A percentile compares a stretch with the other conserved stretches of the same genome.
phyloP scores from a whole-genome alignment of 2,113 vertebrate genomes.

The Eupsittula cactorum region DNA sequence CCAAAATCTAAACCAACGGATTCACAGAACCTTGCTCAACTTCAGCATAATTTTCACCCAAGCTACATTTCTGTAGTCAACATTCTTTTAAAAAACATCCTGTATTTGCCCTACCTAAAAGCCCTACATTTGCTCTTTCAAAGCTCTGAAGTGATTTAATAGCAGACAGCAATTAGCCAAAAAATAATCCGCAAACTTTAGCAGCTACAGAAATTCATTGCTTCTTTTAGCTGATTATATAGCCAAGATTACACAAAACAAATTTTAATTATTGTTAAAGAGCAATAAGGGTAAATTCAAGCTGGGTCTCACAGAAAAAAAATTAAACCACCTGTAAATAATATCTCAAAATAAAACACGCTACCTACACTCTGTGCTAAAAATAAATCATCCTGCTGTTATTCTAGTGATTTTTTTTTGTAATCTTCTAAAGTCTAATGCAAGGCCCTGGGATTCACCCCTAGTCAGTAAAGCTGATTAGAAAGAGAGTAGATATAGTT shows the following conservation, averaged over 20 bases:
- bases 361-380: neutral
- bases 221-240: slow-evolving; percentile 3
- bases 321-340: neutral
- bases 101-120: neutral
- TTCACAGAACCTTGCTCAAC: neutral
- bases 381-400: slow-evolving; percentile 2
- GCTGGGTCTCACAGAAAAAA: neutral
- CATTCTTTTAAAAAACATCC: neutral
- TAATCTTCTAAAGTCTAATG: neutral
- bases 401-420: neutral
- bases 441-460: neutral
- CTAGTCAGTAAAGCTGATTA: neutral
- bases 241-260: slow-evolving; percentile 13
- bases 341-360: slow-evolving; percentile 1
- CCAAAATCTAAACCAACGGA: neutral
- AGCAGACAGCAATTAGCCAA: neutral
- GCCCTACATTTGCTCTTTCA: neutral
- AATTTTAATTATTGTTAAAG: slow-evolving; percentile 15
- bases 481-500: neutral
- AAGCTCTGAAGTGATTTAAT: slow-evolving; percentile 8
- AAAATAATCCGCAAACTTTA: neutral
- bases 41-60: neutral
- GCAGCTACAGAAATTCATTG: neutral
- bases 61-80: neutral
- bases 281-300: neutral